Base-by-base conservation (phyloP, 1,140 invertebrate species). In the Eueides isabella region DNA sequence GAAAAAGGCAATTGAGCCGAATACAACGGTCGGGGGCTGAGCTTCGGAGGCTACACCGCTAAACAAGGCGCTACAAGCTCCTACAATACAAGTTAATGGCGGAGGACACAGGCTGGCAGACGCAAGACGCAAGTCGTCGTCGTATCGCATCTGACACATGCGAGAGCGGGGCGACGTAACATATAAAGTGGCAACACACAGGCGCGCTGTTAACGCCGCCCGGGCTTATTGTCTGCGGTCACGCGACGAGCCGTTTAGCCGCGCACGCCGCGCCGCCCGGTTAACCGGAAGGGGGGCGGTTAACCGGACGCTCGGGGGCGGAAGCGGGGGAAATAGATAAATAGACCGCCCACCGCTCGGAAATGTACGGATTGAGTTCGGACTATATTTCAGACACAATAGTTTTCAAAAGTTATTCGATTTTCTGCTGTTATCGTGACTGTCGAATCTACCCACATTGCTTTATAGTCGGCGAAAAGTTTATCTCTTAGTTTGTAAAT, bases 221-320 rank as follows among this genome's bases (percentile, higher is more conserved):
- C 85, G 91, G 88, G 89, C 91, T 92, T 91, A 92, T 92, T 92
- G 91, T 91, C 91, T 92, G 91, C 91, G 91, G 91, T 92, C 91
- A 91, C 91, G 91, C 91, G 91, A 92, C 91, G 89, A 91, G 89
- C 89, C 89, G 89, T 92, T 91, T 92, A 92, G 89, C 91, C 91
- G 90, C 88, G 86, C 87, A 85, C 89, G 84, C 85, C 84, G 84
- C 85, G 85, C 87, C 90, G 87, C 87, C 88, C 89, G 91, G 89
- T 92, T 91, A 92, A 91, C 91, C 89, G 91, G 89, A 91, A 89
- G 91, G 89, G 90, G 91, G 91, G 89, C 89, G 91, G 91, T 92
- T 92, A 92, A 91, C 89, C 89, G 91, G 91, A 91, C 89, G 91
- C 84, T 82, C 82, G 86, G 85, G 89, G 89, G 88, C 88, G 89